Base-by-base conservation (phyloP, 2,797 vertebrate species). In the Onychomys arenicola region DNA sequence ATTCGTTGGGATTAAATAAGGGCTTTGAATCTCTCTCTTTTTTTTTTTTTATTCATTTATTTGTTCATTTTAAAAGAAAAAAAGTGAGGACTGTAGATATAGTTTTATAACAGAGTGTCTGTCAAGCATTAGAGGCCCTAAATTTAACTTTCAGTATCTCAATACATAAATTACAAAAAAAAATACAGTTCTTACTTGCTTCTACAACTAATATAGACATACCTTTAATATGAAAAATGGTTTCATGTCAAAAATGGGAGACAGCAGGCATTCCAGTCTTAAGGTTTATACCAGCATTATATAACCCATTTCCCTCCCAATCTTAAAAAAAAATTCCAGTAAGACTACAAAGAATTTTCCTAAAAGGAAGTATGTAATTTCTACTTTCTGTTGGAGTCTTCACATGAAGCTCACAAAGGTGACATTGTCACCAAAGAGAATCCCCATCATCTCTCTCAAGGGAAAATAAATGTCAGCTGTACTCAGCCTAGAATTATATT, bases 391-490 rank as follows among this genome's bases (percentile, higher is more conserved):
- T 12, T 63, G 6, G 84, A 84, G 77, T 94, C 81, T 94, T 93
- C 21, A 59, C 49, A 85, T 43, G 76, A 87, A 89, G 43, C 90
- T 16, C 32, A 76, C 85, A 83, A 32, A 85, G 57, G 87, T 93
- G 61, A 90, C 71, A 71, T 25, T 71, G 37, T 93, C 29, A 75
- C 87, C 34, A 78, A 82, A 82, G n/a, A 91, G n/a, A 80, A 19
- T 82, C 82, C 52, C 43, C 57, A 90, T 81, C n/a, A 12, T 61
- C 4, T 73, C 40, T 91, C 57, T 93, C 57, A 40, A 52, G 52
- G 34, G 46, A 95, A 96, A 69, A 69, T 92, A 90, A 94, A 97
- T 89, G 78, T 93, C 95, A 90, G 37, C 89, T 85, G 49, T 94
- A n/a, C 13, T 95, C 46, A 82, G 5, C 12, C 9, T 52, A 92